These are phyloP conservation scores for Pterobdella sp. DNA, from an alignment of 2,888 invertebrate species.

Conservation along the genomic window DNA sequence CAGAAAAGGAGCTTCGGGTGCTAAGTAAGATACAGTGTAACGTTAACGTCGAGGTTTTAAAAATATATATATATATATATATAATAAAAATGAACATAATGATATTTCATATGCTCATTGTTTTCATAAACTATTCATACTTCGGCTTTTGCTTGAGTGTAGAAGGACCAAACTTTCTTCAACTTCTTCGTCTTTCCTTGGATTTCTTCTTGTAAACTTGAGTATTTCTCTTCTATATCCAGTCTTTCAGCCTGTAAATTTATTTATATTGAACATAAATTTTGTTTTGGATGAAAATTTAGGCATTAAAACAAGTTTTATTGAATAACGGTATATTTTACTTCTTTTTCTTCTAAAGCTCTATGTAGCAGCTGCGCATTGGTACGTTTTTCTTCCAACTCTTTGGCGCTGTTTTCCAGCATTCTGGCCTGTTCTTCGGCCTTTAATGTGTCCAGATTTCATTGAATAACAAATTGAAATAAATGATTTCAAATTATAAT, in stretches of 20 bases:
- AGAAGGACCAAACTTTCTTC: slow-evolving; percentile 71
- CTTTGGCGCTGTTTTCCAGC: slow-evolving; percentile 70
- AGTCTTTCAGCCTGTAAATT: slow-evolving; percentile 68
- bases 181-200: slow-evolving; percentile 84
- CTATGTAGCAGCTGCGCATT: slow-evolving; percentile 73
- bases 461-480: no score
- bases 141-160: slow-evolving; percentile 62
- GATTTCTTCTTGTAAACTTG: slow-evolving; percentile 86
- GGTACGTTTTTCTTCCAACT: slow-evolving; percentile 57
- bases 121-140: no score
- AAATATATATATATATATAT: no score
- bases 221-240: slow-evolving; percentile 88
- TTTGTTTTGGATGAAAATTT: background rate
- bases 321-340: no score
- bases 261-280: background rate
- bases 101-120: no score
- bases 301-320: no score
- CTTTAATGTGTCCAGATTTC: no score
- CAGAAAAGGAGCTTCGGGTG: no score
- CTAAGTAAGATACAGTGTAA: no score
- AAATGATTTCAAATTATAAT: no score
- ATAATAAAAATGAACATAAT: no score
- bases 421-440: slow-evolving; percentile 84
- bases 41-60: no score
- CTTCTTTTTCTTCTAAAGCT: slow-evolving; percentile 77